Evolutionary conservation across 1,140 invertebrate species (phyloP), one percentile per base, ranked within the genome.

Genomic region (Panagrolaimus sp.): DNA sequence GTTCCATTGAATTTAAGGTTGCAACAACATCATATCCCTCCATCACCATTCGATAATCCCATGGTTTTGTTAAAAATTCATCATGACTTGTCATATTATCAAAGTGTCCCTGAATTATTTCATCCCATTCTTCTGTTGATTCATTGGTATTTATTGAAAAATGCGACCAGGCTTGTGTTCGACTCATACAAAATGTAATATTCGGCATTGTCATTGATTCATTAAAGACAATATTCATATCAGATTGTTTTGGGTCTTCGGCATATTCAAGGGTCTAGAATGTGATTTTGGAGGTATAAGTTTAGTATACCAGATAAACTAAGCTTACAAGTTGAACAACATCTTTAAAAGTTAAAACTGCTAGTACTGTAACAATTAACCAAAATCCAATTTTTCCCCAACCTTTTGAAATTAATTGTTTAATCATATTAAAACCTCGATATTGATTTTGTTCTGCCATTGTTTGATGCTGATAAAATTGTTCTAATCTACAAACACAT

Each of bases 331-430:
- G 68, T 14, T 77, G 70, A 21, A 76, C 48, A 14, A 82, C 78
- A 66, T 82, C 80, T 65, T 82, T 79, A 14, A 82, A 52, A 2
- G 80, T 82, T 28, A 82, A 67, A 43, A 70, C 73, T 14, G 80
- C 80, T 12, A 82, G 44, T 52, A 82, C 77, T 21, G 73, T 72
- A 58, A 82, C 76, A 43, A 82, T 83, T 48, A 83, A 75, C 69
- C 80, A 78, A 67, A 82, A 82, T 12, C 72, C 79, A 26, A 68
- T 32, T 77, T 73, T 48, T 75, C 74, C 46, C 55, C 72, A 2
- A 62, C 44, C 62, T 64, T 69, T 46, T 46, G 44, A 46, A n/a
- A 43, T 32, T 12, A 46, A 43, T 43, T 44, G 24, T 65, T 43
- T 17, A 21, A 44, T 24, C n/a, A 38, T n/a, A 15, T 21, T 43